These are phyloP conservation scores for Latrodectus elegans DNA, from an alignment of 2,888 invertebrate species.

Conservation along the genomic window DNA sequence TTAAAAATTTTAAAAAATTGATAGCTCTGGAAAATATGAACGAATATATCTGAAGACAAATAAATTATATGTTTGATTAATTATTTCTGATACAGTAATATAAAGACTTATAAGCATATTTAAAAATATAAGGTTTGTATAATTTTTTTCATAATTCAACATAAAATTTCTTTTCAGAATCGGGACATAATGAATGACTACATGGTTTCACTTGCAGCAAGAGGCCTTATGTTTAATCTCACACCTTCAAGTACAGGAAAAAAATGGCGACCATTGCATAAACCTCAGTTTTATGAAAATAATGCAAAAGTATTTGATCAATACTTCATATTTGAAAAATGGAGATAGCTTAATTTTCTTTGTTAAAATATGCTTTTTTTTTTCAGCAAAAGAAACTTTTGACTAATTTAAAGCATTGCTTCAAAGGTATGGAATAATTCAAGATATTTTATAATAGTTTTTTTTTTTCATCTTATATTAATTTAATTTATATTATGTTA, in stretches of 20 bases:
- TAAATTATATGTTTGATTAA: too few species aligned
- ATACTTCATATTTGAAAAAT: not conserved
- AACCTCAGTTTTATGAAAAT: constrained; percentile 74
- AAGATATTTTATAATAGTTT: not conserved
- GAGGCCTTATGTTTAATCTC: constrained; percentile 63
- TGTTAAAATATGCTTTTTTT: not conserved
- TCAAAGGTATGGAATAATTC: constrained; percentile 30
- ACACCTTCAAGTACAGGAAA: constrained; percentile 15
- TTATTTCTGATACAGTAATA: too few species aligned
- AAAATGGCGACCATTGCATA: constrained; percentile 74
- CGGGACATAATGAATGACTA: constrained; percentile 53
- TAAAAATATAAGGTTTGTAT: too few species aligned
- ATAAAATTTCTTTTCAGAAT: constrained; percentile 21
- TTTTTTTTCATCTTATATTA: too few species aligned
- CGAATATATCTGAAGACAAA: too few species aligned
- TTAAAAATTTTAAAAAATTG: too few species aligned
- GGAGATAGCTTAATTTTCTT: not conserved
- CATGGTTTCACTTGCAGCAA: constrained; percentile 44
- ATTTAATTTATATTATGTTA: too few species aligned
- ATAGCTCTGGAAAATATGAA: too few species aligned
- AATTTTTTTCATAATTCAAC: too few species aligned
- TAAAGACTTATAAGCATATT: too few species aligned
- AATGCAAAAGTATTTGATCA: constrained; percentile 69
- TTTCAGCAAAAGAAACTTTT: constrained; percentile 29
- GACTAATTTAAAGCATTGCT: constrained; percentile 27